Conservation (phyloP, 2,113 vertebrate species). For the Tenrec ecaudatus region DNA sequence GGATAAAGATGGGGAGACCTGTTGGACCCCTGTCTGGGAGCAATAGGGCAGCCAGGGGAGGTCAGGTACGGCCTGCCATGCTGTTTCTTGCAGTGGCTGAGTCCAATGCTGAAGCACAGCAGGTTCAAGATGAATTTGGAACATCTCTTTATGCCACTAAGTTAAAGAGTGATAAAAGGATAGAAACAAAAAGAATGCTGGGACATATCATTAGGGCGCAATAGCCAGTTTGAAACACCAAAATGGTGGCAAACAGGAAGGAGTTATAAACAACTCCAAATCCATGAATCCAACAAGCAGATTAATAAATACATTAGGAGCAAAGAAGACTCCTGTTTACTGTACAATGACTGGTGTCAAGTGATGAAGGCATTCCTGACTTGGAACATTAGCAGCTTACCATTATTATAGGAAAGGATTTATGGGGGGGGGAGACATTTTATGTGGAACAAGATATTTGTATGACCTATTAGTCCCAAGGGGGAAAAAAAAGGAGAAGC, state of each 20-base stretch:
- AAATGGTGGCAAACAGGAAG: conserved; percentile 25
- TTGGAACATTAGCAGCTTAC: not conserved
- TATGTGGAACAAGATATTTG: no score
- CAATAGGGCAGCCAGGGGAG: no score
- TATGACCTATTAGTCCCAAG: not conserved
- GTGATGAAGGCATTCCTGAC: not conserved
- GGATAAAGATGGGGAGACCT: no score
- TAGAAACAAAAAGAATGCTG: not conserved
- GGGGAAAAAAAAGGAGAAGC: not conserved
- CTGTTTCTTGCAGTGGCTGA: not conserved
- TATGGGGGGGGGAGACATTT: no score
- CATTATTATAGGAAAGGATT: not conserved
- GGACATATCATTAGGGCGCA: not conserved
- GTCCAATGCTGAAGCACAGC: not conserved
- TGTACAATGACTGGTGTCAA: not conserved
- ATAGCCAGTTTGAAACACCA: conserved; percentile 39
- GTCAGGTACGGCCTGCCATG: no score
- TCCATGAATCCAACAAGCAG: not conserved
- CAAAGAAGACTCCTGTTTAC: not conserved
- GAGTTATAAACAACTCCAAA: not conserved
- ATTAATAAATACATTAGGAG: not conserved
- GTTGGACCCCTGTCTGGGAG: no score
- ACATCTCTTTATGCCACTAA: not conserved
- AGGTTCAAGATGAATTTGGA: conserved; percentile 16
- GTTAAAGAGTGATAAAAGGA: not conserved